Evolutionary conservation across 1,140 invertebrate species (phyloP), one percentile per base, ranked within the genome.

Genomic region (Hetaerina americana): DNA sequence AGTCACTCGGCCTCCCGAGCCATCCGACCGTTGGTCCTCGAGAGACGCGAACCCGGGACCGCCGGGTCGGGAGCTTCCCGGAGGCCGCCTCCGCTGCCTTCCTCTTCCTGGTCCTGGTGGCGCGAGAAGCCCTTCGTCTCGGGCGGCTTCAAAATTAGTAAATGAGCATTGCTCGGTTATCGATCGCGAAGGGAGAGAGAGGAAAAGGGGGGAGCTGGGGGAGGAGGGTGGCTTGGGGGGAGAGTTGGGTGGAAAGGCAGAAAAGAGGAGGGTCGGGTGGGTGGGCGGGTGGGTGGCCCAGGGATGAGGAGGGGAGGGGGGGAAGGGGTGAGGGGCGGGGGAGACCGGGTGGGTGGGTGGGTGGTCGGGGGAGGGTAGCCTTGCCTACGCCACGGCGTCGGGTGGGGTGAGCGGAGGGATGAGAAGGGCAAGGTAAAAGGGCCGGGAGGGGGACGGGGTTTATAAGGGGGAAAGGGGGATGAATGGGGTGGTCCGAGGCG

Each of bases 161-260:
- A 57, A 57, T 57, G 40, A 57, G 40, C 40, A 57, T 57, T 57
- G 40, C 40, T 57, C 40, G 40, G 22, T 12, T 57, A 57, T 57
- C 40, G 40, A 57, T 57, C 40, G 40, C 1, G 40, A 3, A n/a
- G 10, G 22, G 40, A n/a, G 40, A 57, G 66, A 22, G 72, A 24
- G 10, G 40, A n/a, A n/a, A n/a, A 18, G 6, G 31, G 31, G 6
- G 31, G 31, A n/a, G 40, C 15, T 1, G 40, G 40, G 40, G 40
- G 1, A n/a, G 10, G 1, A n/a, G 22, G 40, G 40, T 12, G 40
- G 40, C 22, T 57, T 18, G 31, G n/a, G 18, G 26, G 66, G 68
- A 28, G 24, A 28, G 27, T 22, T 18, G 27, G 66, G 72, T 15
- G 40, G 26, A 66, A 73, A 57, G 71, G 18, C 49, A 29, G 71